phyloP scores from a whole-genome alignment of 2,888 invertebrate species.

The Xestobium rufovillosum region DNA sequence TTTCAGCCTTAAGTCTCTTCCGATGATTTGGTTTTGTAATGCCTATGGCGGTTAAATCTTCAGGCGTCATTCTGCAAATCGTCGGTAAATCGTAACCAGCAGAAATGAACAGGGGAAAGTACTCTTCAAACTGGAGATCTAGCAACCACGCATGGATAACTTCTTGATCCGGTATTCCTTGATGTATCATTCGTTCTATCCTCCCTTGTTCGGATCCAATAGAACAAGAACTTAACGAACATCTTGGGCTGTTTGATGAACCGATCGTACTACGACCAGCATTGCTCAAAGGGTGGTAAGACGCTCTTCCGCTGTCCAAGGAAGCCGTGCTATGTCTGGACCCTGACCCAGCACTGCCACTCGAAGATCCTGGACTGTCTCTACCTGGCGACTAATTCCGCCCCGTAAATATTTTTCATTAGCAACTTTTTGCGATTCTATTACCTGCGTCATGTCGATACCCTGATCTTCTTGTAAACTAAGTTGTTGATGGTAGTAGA shows the following conservation, averaged over 20 bases:
- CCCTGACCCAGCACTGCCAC: constrained; percentile 79
- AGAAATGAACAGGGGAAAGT: constrained; percentile 84
- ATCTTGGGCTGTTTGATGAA: constrained; percentile 56
- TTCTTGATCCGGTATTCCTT: constrained; percentile 72
- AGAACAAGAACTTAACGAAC: constrained; percentile 69
- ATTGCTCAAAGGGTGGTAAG: constrained; percentile 56
- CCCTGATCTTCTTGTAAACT: constrained; percentile 82
- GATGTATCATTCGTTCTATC: constrained; percentile 67
- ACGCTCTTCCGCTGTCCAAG: constrained; percentile 86
- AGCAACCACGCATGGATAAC: constrained; percentile 92
- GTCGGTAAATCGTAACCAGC: constrained; percentile 98
- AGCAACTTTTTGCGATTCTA: no score
- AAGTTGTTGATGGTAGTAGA: constrained; percentile 74
- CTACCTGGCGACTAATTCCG: constrained; percentile 88
- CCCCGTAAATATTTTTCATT: no score
- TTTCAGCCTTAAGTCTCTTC: constrained; percentile 92
- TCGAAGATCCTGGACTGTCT: constrained; percentile 84
- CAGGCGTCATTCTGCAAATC: constrained; percentile 98
- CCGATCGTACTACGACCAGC: constrained; percentile 44
- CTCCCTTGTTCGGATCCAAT: constrained; percentile 61
- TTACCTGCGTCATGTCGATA: constrained; percentile 82
- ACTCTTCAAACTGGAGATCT: constrained; percentile 91
- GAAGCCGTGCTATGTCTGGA: constrained; percentile 86
- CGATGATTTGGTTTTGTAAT: constrained; percentile 97
- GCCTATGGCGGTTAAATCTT: constrained; percentile 80